A percentile compares a stretch with the other conserved stretches of the same genome.
These are phyloP conservation scores for Sinotaia quadrata DNA, from an alignment of 2,888 invertebrate genomes.

Conservation along the genomic window DNA sequence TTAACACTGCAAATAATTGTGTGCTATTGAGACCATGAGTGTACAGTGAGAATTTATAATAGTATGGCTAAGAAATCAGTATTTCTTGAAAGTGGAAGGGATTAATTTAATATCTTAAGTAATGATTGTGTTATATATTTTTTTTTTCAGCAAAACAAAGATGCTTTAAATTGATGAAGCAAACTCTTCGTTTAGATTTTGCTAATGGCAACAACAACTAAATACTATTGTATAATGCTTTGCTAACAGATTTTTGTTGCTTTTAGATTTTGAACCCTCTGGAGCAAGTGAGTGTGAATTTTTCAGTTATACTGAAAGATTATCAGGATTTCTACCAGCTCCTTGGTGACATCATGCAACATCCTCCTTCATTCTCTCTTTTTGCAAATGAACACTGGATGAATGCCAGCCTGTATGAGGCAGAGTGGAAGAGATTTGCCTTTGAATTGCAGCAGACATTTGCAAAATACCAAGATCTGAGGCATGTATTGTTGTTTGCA, in stretches of 20 bases:
- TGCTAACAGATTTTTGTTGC: background rate
- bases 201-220: too few relatives aligned
- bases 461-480: slow-evolving; percentile 23
- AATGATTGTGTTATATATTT: background rate
- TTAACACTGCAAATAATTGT: too few relatives aligned
- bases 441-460: slow-evolving; percentile 18
- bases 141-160: too few relatives aligned
- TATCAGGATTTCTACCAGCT: slow-evolving; percentile 35
- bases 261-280: slow-evolving; percentile 22
- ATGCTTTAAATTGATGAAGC: too few relatives aligned
- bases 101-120: background rate
- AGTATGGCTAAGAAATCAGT: too few relatives aligned
- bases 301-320: slow-evolving; percentile 16
- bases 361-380: slow-evolving; percentile 43
- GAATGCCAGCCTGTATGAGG: slow-evolving; percentile 34
- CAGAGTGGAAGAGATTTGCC: slow-evolving; percentile 41
- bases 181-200: too few relatives aligned
- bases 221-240: too few relatives aligned
- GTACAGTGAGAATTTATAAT: too few relatives aligned
- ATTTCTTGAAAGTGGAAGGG: too few relatives aligned
- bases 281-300: slow-evolving; percentile 24
- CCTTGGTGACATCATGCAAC: slow-evolving; percentile 31
- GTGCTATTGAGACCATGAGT: too few relatives aligned
- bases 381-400: slow-evolving; percentile 36
- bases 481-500: too few relatives aligned